Base-by-base conservation (phyloP, 2,797 vertebrate species). In the Channallabes apus region DNA sequence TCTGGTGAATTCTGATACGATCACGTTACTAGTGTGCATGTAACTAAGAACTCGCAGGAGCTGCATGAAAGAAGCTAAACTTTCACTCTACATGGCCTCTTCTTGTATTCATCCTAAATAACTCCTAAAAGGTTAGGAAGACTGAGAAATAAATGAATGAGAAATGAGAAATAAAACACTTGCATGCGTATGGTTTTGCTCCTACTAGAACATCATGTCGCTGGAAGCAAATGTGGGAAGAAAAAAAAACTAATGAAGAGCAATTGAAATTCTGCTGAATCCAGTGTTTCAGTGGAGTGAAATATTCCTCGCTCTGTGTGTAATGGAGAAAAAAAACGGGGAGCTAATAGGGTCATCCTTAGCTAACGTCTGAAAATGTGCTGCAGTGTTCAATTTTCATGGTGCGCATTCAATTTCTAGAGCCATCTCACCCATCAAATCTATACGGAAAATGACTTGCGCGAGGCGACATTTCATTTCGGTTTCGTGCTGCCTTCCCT, bases 311-410 rank as follows among this genome's bases (percentile, higher is more conserved):
- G 41, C 71, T 81, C 83, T 71, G 61, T 71, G 72, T 75, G 82
- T 83, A 82, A 87, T 79, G 72, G 71, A 17, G 78, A 22, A 78
- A 86, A 82, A 86, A 86, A 82, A 46, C 41, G 67, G 46, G 62
- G 27, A 88, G 82, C 88, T 90, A 91, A 92, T 91, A 89, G 89
- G 89, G 90, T 86, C 90, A 91, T 91, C 87, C 86, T 90, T 87
- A 87, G 87, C 88, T 88, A 91, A 91, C 89, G 86, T 87, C 85
- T 88, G 85, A 83, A 90, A 90, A 89, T 90, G 87, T 88, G 87
- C 86, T 86, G 86, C 90, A 86, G 82, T 89, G 85, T 88, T 89
- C 84, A 86, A 85, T 90, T 90, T 88, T 87, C 84, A 90, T 88
- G 82, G 89, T 85, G 84, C 68, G 71, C 86, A 82, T 91, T 91